Conservation (phyloP, 2,888 invertebrate species). For the Ptilodon capucinus region DNA sequence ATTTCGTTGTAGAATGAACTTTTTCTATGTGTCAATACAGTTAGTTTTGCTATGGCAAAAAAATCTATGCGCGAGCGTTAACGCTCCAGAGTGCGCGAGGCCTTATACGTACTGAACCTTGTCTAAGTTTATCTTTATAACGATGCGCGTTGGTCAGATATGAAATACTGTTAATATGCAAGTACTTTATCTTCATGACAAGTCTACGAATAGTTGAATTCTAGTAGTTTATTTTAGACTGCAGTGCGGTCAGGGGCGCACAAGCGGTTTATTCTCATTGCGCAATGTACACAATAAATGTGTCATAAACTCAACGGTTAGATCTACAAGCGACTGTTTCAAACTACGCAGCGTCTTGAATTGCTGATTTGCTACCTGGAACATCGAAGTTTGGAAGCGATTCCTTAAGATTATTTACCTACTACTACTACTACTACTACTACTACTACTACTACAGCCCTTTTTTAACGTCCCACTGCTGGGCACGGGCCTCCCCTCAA, state of each 20-base stretch:
- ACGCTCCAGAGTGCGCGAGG: too few species aligned
- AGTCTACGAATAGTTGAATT: background rate
- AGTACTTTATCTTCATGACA: background rate
- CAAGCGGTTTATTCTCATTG: constrained; percentile 1
- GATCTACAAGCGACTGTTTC: constrained; percentile 15
- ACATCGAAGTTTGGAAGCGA: constrained; percentile 15
- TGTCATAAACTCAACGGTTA: background rate
- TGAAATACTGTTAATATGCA: background rate
- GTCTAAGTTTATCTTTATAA: background rate
- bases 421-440: too few species aligned
- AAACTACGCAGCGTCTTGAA: constrained; percentile 25
- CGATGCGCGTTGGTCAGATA: too few species aligned
- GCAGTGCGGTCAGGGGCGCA: constrained; percentile 16
- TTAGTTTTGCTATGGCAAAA: too few species aligned
- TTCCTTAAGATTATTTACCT: background rate
- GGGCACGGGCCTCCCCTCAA: too few species aligned
- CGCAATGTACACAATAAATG: background rate
- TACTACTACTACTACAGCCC: too few species aligned
- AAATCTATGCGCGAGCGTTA: too few species aligned
- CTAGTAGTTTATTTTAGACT: constrained; percentile 1
- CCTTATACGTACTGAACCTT: too few species aligned
- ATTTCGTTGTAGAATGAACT: too few species aligned
- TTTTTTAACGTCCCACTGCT: too few species aligned
- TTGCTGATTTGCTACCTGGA: constrained; percentile 15
- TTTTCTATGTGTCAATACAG: too few species aligned